Percentiles rank a stretch among this genome's conserved stretches.
Evolutionary conservation across 2,888 invertebrate species (phyloP).

Genomic region (Mongoloraphidia duomilia): DNA sequence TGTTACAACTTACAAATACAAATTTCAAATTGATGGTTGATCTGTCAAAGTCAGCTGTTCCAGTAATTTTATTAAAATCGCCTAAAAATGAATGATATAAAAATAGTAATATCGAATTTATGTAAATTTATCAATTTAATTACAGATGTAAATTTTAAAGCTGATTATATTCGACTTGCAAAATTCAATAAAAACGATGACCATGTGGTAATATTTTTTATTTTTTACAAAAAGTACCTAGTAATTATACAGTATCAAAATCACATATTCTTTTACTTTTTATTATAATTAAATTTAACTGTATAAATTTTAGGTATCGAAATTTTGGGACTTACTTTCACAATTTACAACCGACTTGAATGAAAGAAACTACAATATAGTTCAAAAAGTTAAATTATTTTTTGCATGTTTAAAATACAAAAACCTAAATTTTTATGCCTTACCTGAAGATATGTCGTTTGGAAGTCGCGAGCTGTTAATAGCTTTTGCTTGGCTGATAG

Average conservation of each 20-base stretch:
- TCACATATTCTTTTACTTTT: too few relatives aligned
- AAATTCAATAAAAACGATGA: too few relatives aligned
- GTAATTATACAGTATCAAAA: too few relatives aligned
- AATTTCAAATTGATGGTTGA: too few relatives aligned
- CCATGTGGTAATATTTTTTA: too few relatives aligned
- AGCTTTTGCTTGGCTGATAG: slow-evolving; percentile 26
- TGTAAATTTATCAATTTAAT: slow-evolving; percentile 2
- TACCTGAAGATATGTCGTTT: slow-evolving; percentile 16
- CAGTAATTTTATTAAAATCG: not conserved
- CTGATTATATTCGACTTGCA: slow-evolving; percentile 1
- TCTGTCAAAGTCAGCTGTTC: too few relatives aligned
- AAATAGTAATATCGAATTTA: not conserved
- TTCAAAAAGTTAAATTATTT: slow-evolving; percentile 22
- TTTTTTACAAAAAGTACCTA: too few relatives aligned
- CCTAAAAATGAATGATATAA: slow-evolving; percentile 1
- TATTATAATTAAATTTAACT: too few relatives aligned
- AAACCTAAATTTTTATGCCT: slow-evolving; percentile 23
- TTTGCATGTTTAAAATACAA: slow-evolving; percentile 25
- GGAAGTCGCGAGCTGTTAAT: slow-evolving; percentile 24
- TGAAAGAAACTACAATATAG: slow-evolving; percentile 15
- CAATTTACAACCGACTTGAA: slow-evolving; percentile 12
- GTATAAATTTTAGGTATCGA: slow-evolving; percentile 6
- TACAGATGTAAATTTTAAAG: not conserved
- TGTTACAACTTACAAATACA: too few relatives aligned
- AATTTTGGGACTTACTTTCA: slow-evolving; percentile 22